Evolutionary conservation across 1,140 invertebrate genomes (phyloP).

Genomic region (Eulimnadia texana): DNA sequence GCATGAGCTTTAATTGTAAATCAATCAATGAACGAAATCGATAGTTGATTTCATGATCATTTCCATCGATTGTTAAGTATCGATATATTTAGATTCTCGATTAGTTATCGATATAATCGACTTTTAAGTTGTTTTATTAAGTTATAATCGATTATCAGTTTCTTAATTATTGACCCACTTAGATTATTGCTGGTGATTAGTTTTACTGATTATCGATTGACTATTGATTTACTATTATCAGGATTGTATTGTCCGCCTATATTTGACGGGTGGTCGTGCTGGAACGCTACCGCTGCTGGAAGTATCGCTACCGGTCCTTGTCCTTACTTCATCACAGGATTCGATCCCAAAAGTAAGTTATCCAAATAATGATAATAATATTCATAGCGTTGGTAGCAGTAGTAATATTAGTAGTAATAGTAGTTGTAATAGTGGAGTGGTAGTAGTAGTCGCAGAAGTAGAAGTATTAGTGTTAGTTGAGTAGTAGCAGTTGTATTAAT

Average conservation of each 20-base stretch:
- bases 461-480: too few species aligned
- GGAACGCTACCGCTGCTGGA: constrained; percentile 36
- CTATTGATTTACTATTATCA: not conserved
- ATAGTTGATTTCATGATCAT: too few species aligned
- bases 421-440: not conserved
- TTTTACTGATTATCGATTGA: not conserved
- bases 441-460: not conserved
- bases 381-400: not conserved
- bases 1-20: too few species aligned
- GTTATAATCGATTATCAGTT: too few species aligned
- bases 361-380: not conserved
- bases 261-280: constrained; percentile 40
- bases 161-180: too few species aligned
- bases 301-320: constrained; percentile 30
- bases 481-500: not conserved
- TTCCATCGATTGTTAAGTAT: too few species aligned
- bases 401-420: not conserved
- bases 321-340: constrained; percentile 32
- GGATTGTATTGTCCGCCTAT: constrained; percentile 30
- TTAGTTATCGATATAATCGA: too few species aligned
- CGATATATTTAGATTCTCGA: too few species aligned
- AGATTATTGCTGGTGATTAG: too few species aligned
- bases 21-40: too few species aligned
- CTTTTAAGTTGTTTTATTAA: too few species aligned
- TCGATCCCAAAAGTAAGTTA: constrained; percentile 28